phyloP scores from a whole-genome alignment of 2,113 vertebrate genomes.

The Rhineura floridana region DNA sequence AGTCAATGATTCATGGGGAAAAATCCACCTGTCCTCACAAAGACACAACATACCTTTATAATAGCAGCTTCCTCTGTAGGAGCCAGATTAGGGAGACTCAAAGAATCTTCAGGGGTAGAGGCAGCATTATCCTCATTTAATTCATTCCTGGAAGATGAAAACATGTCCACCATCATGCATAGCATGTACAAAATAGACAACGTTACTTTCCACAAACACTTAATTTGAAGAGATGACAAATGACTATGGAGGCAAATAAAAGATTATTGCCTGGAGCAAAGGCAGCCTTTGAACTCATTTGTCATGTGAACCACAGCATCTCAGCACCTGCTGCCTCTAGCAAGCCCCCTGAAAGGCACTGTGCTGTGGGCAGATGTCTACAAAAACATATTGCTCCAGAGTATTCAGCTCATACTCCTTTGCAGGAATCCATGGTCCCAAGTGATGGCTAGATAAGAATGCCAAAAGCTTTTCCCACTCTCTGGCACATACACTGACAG shows the following conservation, averaged over 20 bases:
- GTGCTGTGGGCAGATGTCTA: background rate
- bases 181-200: background rate
- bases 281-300: background rate
- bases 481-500: background rate
- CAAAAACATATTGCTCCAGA: background rate
- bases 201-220: background rate
- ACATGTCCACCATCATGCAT: conserved; percentile 10
- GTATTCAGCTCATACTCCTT: background rate
- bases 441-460: background rate
- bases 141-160: conserved; percentile 57
- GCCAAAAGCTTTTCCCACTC: background rate
- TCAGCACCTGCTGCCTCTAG: background rate
- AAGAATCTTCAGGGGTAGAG: conserved; percentile 52
- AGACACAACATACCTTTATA: conserved; percentile 71
- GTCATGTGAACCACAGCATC: background rate
- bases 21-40: background rate
- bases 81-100: conserved; percentile 37
- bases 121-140: conserved; percentile 52
- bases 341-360: background rate
- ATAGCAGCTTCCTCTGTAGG: conserved; percentile 53
- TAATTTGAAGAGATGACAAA: background rate
- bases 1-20: conserved; percentile 22
- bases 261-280: background rate
- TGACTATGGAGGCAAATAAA: background rate
- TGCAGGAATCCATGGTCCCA: background rate